Conservation (phyloP, 2,888 invertebrate genomes). For the Thelaira solivaga region DNA sequence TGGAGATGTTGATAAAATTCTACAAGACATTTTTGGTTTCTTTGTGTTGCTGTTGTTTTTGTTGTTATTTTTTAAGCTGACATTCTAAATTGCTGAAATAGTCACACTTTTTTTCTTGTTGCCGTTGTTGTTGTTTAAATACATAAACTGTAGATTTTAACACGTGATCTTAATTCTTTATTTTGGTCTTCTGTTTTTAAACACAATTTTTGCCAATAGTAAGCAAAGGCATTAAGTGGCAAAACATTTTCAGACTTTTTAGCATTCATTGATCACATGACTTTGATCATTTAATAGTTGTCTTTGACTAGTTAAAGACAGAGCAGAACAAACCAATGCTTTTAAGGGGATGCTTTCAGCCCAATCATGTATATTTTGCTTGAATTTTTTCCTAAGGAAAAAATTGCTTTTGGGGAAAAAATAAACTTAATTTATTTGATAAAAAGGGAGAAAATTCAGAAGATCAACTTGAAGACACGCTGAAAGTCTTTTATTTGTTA, state of each 20-base stretch:
- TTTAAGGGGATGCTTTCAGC: background rate
- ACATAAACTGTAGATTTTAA: too few relatives aligned
- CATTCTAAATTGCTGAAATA: slow-evolving; percentile 40
- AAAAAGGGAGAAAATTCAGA: too few relatives aligned
- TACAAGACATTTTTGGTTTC: too few relatives aligned
- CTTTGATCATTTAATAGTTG: slow-evolving; percentile 30
- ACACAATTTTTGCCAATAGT: slow-evolving; percentile 50
- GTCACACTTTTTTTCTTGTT: slow-evolving; percentile 5
- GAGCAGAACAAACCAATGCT: slow-evolving; percentile 12
- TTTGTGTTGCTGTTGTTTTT: background rate
- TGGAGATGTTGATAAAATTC: slow-evolving; percentile 19
- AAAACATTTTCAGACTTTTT: slow-evolving; percentile 19
- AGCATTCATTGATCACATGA: slow-evolving; percentile 41
- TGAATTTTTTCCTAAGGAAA: too few relatives aligned
- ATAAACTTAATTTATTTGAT: too few relatives aligned
- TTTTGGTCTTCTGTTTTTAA: background rate
- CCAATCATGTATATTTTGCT: too few relatives aligned
- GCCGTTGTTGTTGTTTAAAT: background rate
- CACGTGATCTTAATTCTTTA: slow-evolving; percentile 48
- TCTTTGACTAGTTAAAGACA: background rate
- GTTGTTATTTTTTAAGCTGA: slow-evolving; percentile 4
- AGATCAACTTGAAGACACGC: too few relatives aligned
- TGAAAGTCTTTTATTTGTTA: too few relatives aligned
- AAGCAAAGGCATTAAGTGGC: slow-evolving; percentile 27
- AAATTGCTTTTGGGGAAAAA: too few relatives aligned